Evolutionary conservation across 2,113 vertebrate species (phyloP).

Genomic region (Cryptomyrus ogoouensis): DNA sequence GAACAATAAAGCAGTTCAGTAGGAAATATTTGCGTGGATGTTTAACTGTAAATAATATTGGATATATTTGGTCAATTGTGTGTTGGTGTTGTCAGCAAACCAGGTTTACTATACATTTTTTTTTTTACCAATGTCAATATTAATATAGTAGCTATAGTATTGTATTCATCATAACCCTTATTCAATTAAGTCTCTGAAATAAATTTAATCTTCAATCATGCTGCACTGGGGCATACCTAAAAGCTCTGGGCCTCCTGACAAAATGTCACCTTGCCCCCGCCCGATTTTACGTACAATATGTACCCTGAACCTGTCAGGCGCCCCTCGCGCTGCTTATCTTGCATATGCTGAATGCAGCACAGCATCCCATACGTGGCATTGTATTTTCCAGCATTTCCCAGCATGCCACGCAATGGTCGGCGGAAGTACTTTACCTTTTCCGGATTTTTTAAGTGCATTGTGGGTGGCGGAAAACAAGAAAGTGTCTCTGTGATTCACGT

Average conservation of each 20-base stretch:
- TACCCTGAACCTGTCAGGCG: neutral
- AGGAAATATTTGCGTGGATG: neutral
- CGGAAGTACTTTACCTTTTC: neutral
- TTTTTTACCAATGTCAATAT: neutral
- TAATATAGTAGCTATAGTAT: neutral
- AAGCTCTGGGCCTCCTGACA: neutral
- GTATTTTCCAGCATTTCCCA: neutral
- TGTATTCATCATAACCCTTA: neutral
- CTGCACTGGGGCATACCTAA: neutral
- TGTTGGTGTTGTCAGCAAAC: neutral
- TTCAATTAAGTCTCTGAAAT: neutral
- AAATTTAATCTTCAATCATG: neutral
- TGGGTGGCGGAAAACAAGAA: conserved; percentile 38
- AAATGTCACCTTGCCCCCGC: neutral
- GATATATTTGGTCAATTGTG: neutral
- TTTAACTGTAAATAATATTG: conserved; percentile 2
- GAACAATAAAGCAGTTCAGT: neutral
- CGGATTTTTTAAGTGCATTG: conserved; percentile 29
- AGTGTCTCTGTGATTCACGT: conserved; percentile 26
- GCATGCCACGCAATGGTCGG: neutral
- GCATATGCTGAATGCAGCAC: neutral
- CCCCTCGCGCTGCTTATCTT: neutral
- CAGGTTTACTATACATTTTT: neutral
- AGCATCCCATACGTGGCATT: neutral
- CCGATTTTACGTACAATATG: neutral